phyloP scores from a whole-genome alignment of 1,140 invertebrate genomes.

The Papilio glaucus region DNA sequence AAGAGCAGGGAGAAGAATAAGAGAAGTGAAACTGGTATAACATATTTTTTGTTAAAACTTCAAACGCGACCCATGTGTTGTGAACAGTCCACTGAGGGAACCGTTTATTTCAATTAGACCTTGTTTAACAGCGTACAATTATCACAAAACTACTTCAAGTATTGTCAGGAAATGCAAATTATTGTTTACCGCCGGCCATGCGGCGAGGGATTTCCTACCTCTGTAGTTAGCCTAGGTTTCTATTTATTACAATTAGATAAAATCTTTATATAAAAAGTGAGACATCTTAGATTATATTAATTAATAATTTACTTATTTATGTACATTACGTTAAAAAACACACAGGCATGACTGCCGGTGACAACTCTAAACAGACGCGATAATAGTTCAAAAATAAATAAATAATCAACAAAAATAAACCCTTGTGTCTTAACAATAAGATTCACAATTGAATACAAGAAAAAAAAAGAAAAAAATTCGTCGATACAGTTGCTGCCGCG shows the following conservation, averaged over 20 bases:
- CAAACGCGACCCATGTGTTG: background rate
- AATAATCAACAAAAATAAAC: too few species aligned
- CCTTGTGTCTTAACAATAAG: too few species aligned
- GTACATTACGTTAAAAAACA: too few species aligned
- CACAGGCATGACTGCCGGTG: too few species aligned
- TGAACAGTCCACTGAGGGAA: background rate
- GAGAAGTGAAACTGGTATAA: too few species aligned
- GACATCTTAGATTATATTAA: background rate
- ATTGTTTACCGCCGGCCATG: background rate
- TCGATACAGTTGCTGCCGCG: too few species aligned
- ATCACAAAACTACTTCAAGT: background rate
- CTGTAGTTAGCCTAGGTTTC: background rate
- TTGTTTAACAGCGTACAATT: background rate
- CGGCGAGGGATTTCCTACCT: background rate
- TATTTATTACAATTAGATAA: constrained; percentile 9
- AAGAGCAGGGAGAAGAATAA: too few species aligned
- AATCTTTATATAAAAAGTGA: background rate
- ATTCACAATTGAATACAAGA: too few species aligned
- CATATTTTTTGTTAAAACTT: too few species aligned
- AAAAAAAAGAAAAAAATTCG: too few species aligned
- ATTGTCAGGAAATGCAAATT: constrained; percentile 13
- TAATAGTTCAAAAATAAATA: too few species aligned
- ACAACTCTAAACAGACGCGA: too few species aligned
- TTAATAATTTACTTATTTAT: background rate
- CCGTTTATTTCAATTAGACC: background rate